Conservation (phyloP, 2,888 invertebrate species). For the Eupsilia transversa region DNA sequence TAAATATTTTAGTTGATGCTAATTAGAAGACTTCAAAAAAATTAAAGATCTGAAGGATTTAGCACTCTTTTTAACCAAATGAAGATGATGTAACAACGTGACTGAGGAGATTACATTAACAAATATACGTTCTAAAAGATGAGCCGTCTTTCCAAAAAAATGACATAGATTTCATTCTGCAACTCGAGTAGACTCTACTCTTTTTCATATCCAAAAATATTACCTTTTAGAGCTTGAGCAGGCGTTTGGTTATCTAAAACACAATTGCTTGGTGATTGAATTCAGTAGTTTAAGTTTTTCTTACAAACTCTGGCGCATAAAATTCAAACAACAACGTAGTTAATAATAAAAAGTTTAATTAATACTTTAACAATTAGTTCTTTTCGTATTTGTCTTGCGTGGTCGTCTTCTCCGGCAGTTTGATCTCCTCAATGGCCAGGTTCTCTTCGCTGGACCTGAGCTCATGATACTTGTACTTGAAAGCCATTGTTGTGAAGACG, state of each 20-base stretch:
- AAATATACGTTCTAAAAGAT: background rate
- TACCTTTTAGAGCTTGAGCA: background rate
- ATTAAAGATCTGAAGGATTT: background rate
- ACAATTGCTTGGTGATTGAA: background rate
- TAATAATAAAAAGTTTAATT: slow-evolving; percentile 63
- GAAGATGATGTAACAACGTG: background rate
- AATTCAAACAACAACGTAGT: slow-evolving; percentile 25
- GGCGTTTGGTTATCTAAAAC: background rate
- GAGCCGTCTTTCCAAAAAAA: background rate
- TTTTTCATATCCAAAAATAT: background rate
- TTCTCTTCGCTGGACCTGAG: slow-evolving; percentile 80
- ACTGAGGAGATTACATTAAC: background rate
- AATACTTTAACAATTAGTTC: slow-evolving; percentile 54
- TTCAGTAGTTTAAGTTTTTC: background rate
- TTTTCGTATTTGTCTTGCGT: slow-evolving; percentile 48
- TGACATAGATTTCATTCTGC: background rate
- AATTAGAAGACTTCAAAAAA: background rate
- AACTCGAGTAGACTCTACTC: no score
- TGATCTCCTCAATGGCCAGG: slow-evolving; percentile 79
- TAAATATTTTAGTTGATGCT: background rate
- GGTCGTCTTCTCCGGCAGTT: slow-evolving; percentile 76
- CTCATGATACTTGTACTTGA: slow-evolving; percentile 93
- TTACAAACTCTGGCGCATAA: background rate
- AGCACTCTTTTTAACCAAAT: background rate
- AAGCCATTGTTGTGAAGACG: slow-evolving; percentile 95